Base-by-base conservation (phyloP, 2,113 vertebrate species). In the Paedocypris sp. region DNA sequence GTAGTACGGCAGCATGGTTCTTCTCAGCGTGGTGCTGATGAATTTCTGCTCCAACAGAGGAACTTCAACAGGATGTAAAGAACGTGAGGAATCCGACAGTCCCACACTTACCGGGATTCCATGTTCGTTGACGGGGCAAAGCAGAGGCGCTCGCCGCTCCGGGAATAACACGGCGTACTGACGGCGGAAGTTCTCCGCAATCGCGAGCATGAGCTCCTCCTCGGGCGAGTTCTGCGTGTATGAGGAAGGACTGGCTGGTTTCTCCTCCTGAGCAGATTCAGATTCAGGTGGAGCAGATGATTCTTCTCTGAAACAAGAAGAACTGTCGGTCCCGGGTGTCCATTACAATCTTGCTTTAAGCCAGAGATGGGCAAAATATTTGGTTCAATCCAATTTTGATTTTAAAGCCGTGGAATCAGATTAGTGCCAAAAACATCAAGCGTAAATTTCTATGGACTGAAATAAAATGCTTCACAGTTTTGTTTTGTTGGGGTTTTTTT, bases 11-110 rank as follows among this genome's bases (percentile, higher is more conserved):
- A 88, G 70, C 16, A 87, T 45, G 0, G 90, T 88, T 38, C 87
- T 88, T 20, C 86, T 85, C 43, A 98, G 13, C 0, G 88, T 90
- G 0, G 88, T 93, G 26, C 91, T 92, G 60, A 97, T 89, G 66
- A 95, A 96, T 73, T 98, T 98, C 95, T 98, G 64, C 59, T 73
- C n/a, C n/a, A n/a, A 36, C 6, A 10, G n/a, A 10, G 13, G 13
- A 10, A 35, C 4, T 35, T 35, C 13, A 12, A 35, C 9, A 35
- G 32, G 10, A 10, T 35, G 33, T 33, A n/a, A n/a, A n/a, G n/a
- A n/a, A 2, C 32, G 48, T 35, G 19, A 16, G 8, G 19, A 13
- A 38, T 25, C 8, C 1, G 2, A 9, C 22, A 36, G 35, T 38
- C 13, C 22, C 15, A 3, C 23, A 11, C 67, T 43, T 77, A 97